These are phyloP conservation scores for Gnathonemus echidnorhynchus DNA, from an alignment of 2,113 vertebrate genomes.

Conservation along the genomic window DNA sequence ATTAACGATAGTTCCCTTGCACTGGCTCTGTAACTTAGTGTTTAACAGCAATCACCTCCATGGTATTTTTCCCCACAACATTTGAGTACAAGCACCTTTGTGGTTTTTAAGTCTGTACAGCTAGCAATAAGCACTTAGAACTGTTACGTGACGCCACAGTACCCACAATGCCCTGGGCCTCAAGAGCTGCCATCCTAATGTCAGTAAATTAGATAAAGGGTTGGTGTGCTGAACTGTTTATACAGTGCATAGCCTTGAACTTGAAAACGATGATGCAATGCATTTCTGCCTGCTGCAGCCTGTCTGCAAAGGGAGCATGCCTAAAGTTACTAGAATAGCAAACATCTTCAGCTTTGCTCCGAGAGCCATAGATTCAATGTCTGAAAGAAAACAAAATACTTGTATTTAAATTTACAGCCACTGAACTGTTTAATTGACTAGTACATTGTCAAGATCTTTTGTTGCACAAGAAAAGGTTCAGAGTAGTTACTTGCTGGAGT, in stretches of 20 bases:
- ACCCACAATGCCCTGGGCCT: background rate
- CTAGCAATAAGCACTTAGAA: background rate
- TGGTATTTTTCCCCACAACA: background rate
- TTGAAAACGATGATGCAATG: background rate
- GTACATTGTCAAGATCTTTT: background rate
- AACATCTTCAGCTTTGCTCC: background rate
- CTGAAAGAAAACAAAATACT: background rate
- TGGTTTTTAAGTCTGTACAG: background rate
- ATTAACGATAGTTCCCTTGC: background rate
- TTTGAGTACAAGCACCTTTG: background rate
- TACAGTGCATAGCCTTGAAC: background rate
- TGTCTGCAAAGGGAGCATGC: background rate
- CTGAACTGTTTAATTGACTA: background rate
- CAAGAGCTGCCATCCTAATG: background rate
- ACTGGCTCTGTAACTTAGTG: background rate
- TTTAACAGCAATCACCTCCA: background rate
- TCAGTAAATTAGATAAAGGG: slow-evolving; percentile 1
- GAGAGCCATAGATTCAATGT: background rate
- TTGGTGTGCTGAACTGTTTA: background rate
- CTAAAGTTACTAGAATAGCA: background rate
- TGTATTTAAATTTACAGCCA: background rate
- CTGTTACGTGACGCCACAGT: background rate
- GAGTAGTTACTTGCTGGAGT: background rate
- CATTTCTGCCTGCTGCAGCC: background rate
- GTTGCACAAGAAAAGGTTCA: background rate